A percentile compares a stretch with the other conserved stretches of the same genome.
Conservation (phyloP, 2,113 vertebrate genomes). For the Pluvialis apricaria region DNA sequence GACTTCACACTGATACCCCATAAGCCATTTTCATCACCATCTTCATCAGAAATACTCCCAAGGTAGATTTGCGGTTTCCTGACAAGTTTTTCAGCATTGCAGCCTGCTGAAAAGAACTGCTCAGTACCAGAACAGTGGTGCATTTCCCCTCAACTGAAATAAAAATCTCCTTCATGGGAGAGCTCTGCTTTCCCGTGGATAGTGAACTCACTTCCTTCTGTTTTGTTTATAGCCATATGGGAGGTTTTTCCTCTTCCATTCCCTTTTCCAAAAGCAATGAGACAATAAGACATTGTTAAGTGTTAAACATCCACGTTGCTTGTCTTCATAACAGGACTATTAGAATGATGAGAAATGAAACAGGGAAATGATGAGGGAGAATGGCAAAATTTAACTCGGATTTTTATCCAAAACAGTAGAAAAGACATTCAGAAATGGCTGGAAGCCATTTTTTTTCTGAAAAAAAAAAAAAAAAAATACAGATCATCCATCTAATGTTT, state of each 20-base stretch:
- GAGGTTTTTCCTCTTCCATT: constrained; percentile 61
- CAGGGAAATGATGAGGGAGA: not conserved
- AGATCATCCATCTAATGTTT: not conserved
- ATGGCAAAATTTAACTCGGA: not conserved
- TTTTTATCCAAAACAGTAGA: not conserved
- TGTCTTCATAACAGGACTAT: not conserved
- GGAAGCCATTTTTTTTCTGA: not conserved
- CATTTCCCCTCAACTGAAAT: not conserved
- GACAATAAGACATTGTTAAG: constrained; percentile 57
- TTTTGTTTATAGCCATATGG: constrained; percentile 39
- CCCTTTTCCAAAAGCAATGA: constrained; percentile 35
- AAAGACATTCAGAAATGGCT: not conserved
- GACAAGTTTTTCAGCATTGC: not conserved
- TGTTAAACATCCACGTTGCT: constrained; percentile 33
- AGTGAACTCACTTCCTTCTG: constrained; percentile 60
- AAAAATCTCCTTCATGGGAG: not conserved
- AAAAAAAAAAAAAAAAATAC: not conserved
- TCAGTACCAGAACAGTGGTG: not conserved
- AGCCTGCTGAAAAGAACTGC: not conserved
- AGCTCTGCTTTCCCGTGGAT: constrained; percentile 12
- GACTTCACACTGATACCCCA: not conserved
- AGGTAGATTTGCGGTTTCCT: not conserved
- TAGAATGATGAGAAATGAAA: constrained; percentile 13
- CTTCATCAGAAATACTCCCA: not conserved
- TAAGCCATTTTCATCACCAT: not conserved